phyloP scores from a whole-genome alignment of 2,797 vertebrate species.

The Acanthornis magna region DNA sequence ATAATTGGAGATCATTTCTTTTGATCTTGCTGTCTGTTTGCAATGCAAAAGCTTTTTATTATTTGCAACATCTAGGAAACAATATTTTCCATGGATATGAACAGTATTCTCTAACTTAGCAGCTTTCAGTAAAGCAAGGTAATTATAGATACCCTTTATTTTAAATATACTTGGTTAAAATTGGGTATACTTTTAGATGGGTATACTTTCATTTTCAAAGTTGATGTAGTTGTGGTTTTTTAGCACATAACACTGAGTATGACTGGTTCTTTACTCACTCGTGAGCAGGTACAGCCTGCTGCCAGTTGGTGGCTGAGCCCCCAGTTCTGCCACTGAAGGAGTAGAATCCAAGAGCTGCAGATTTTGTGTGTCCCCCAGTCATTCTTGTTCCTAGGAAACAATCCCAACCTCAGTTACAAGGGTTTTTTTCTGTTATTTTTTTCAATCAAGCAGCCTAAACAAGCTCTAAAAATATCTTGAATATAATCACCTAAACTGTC shows the following conservation, averaged over 20 bases:
- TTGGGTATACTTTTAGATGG: not conserved
- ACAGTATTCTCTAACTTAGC: not conserved
- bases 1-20: not conserved
- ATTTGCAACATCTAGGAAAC: not conserved
- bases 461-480: not conserved
- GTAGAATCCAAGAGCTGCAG: not conserved
- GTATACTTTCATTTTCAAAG: not conserved
- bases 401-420: not conserved
- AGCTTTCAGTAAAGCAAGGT: not conserved
- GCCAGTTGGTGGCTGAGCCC: not conserved
- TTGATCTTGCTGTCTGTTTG: not conserved
- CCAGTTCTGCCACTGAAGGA: not conserved
- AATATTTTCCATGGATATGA: not conserved
- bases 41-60: not conserved
- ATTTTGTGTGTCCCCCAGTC: not conserved
- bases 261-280: not conserved
- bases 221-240: not conserved
- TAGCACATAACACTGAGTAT: too few species aligned
- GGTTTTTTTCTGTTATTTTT: not conserved
- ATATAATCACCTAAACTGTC: constrained; percentile 27
- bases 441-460: constrained; percentile 21
- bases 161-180: not conserved
- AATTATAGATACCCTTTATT: not conserved
- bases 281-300: not conserved
- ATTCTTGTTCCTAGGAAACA: not conserved